Base-by-base conservation (phyloP, 2,113 vertebrate species). In the Tachysurus vachellii region DNA sequence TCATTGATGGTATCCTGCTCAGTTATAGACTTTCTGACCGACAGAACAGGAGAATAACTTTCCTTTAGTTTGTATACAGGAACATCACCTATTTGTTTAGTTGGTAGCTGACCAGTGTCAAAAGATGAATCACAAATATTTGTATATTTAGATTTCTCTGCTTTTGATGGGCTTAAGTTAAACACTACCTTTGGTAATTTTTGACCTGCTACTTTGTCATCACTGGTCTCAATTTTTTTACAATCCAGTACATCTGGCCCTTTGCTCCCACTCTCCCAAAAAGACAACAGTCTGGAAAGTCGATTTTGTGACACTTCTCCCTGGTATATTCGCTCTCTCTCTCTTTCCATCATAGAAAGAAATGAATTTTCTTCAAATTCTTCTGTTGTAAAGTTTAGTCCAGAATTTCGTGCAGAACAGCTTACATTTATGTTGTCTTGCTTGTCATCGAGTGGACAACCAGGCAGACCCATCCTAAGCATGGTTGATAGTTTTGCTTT, bases 1-100 rank as follows among this genome's bases (percentile, higher is more conserved):
- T 97, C 92, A 68, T 75, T 94, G 81, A 96, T 91, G 76, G 90
- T 93, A 3, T 91, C 76, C 57, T 91, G 85, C 87, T 47, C 70
- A 87, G 79, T 88, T 11, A 54, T 57, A 16, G 64, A 59, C 11
- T 80, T 85, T 68, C 68, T 88, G 17, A 54, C 31, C 59, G 80
- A 42, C 9, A 86, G 44, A 59, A 84, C 53, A 64, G 80, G 87
- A n/a, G 77, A 59, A 85, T 31, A 59, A 26, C 14, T 81, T 73
- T 82, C 21, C 6, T n/a, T 12, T 8, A 61, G 80, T 66, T 57
- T 68, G 84, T 57, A 13, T 83, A 64, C 80, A 70, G 71, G 77
- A 47, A 31, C 42, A 12, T 89, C 87, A 82, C 79, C 66, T 1
- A 59, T 42, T 56, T 88, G 90, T 64, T 80, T 82, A 36, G 28